phyloP scores from a whole-genome alignment of 1,140 invertebrate species.

The Mercenaria mercenaria region DNA sequence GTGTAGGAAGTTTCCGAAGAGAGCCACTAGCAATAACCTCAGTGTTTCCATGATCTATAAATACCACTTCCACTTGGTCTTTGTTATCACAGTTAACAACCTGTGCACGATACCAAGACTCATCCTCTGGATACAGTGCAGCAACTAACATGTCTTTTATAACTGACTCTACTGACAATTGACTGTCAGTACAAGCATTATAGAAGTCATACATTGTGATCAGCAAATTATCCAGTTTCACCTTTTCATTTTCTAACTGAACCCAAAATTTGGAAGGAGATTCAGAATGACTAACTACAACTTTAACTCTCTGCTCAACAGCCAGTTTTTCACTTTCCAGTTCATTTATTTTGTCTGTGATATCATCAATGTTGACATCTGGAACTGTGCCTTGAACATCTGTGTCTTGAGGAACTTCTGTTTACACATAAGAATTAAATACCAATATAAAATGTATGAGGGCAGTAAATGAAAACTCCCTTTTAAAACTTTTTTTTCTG shows the following conservation, averaged over 20 bases:
- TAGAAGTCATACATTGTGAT: constrained; percentile 78
- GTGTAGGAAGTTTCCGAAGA: constrained; percentile 60
- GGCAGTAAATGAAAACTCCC: too few relatives aligned
- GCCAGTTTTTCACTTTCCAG: not conserved
- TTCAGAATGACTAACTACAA: constrained; percentile 72
- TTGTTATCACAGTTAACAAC: constrained; percentile 90
- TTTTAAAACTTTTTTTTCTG: too few relatives aligned
- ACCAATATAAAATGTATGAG: too few relatives aligned
- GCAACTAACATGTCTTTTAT: constrained; percentile 86
- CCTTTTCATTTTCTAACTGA: constrained; percentile 67
- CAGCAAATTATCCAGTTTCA: constrained; percentile 65
- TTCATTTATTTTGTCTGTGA: constrained; percentile 26
- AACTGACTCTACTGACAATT: constrained; percentile 35
- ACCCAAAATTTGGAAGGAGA: constrained; percentile 79
- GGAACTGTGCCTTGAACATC: not conserved
- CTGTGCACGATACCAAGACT: constrained; percentile 92
- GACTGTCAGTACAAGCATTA: constrained; percentile 41
- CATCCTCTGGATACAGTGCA: constrained; percentile 90
- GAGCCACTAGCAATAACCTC: constrained; percentile 76
- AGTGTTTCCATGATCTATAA: constrained; percentile 87
- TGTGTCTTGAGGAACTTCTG: not conserved
- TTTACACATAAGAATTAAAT: too few relatives aligned
- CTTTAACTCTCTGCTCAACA: constrained; percentile 67
- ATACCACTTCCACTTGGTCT: constrained; percentile 88
- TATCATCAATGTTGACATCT: not conserved